phyloP scores from a whole-genome alignment of 2,888 invertebrate species.

The Drosophila conformis region DNA sequence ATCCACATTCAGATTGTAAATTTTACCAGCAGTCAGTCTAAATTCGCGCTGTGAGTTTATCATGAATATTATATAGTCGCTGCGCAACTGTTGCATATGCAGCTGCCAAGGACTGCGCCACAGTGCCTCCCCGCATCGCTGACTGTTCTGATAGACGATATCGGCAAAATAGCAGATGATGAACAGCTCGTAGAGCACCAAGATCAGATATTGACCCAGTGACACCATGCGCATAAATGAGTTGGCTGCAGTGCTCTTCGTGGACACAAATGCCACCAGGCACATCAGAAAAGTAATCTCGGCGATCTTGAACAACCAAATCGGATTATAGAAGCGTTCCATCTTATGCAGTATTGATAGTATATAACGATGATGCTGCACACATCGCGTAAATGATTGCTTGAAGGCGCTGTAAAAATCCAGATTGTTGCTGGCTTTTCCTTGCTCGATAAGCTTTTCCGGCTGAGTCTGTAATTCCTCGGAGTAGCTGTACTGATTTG shows the following conservation, averaged over 20 bases:
- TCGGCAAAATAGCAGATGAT: slow-evolving; percentile 82
- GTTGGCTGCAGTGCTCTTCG: slow-evolving; percentile 77
- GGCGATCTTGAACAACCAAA: slow-evolving; percentile 81
- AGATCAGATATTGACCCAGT: slow-evolving; percentile 74
- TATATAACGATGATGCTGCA: slow-evolving; percentile 81
- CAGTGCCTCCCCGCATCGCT: slow-evolving; percentile 77
- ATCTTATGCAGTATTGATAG: slow-evolving; percentile 70
- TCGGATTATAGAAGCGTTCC: slow-evolving; percentile 81
- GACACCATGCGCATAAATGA: slow-evolving; percentile 76
- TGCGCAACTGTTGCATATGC: slow-evolving; percentile 67
- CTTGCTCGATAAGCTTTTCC: slow-evolving; percentile 21
- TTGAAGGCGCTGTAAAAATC: slow-evolving; percentile 61
- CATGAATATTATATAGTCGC: slow-evolving; percentile 74
- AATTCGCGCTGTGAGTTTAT: slow-evolving; percentile 67
- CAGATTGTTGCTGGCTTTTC: neutral
- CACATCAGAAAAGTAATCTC: slow-evolving; percentile 81
- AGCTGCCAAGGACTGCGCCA: slow-evolving; percentile 80
- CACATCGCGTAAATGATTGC: slow-evolving; percentile 68
- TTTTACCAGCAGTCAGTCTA: slow-evolving; percentile 78
- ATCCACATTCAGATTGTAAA: slow-evolving; percentile 74
- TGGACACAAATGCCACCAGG: slow-evolving; percentile 80
- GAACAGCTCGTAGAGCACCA: slow-evolving; percentile 78
- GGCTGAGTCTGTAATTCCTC: slow-evolving; percentile 47
- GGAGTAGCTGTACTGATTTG: slow-evolving; percentile 70
- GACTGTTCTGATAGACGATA: slow-evolving; percentile 72